phyloP scores from a whole-genome alignment of 2,888 invertebrate genomes.

The Trichopoda pennipes region DNA sequence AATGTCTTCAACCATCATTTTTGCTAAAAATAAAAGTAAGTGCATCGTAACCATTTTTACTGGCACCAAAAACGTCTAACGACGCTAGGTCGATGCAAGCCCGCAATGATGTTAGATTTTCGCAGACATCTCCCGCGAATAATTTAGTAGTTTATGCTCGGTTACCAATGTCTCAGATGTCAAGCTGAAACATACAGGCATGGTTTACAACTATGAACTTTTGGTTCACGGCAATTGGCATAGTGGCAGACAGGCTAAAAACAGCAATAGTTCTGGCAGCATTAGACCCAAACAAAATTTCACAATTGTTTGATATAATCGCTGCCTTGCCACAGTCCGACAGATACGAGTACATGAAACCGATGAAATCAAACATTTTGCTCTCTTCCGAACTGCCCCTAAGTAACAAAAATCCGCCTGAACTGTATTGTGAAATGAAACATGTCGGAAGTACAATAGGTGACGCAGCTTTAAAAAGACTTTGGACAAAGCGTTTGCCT shows the following conservation, averaged over 20 bases:
- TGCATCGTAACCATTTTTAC: no score
- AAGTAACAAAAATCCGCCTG: not conserved
- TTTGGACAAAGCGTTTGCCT: constrained; percentile 37
- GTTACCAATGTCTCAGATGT: constrained; percentile 1
- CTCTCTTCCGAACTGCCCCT: constrained; percentile 4
- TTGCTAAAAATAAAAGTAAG: no score
- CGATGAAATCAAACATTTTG: constrained; percentile 2
- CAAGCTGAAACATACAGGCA: not conserved
- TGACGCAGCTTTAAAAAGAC: constrained; percentile 35
- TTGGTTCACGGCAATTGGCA: no score
- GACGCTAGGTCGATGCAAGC: no score
- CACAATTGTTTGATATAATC: not conserved
- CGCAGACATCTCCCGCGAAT: not conserved
- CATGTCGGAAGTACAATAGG: constrained; percentile 5
- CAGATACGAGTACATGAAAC: constrained; percentile 1
- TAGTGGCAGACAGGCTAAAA: no score
- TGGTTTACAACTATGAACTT: constrained; percentile 1
- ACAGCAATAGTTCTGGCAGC: no score
- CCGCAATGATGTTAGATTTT: not conserved
- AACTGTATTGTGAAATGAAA: no score
- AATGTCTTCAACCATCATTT: no score
- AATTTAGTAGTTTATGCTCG: not conserved
- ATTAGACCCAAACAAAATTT: no score
- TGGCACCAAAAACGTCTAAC: no score
- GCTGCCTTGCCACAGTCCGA: constrained; percentile 7